Conservation (phyloP, 2,797 vertebrate species). For the Euthynnus affinis region DNA sequence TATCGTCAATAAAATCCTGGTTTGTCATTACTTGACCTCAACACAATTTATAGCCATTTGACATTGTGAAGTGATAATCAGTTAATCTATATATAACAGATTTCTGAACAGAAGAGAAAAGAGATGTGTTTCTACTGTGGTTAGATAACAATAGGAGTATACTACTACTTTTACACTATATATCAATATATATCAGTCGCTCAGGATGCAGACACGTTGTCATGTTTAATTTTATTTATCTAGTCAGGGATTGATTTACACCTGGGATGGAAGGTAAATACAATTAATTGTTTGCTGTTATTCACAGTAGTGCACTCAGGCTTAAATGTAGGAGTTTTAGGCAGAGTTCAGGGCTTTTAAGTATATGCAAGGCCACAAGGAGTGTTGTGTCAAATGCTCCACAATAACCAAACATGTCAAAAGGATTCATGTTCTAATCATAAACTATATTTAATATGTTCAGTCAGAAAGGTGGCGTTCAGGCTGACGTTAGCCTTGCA, state of each 20-base stretch:
- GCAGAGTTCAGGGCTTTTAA: background rate
- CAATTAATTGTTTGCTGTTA: conserved; percentile 2
- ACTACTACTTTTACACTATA: too few species aligned
- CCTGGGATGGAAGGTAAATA: conserved; percentile 16
- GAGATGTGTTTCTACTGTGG: background rate
- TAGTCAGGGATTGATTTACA: background rate
- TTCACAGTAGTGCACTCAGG: background rate
- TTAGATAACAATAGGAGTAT: background rate
- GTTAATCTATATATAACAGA: background rate
- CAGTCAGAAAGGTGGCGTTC: too few species aligned
- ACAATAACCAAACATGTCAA: background rate
- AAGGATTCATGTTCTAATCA: background rate
- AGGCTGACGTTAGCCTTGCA: too few species aligned
- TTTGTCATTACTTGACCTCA: conserved; percentile 23
- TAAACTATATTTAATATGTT: background rate
- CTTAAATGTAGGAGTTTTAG: background rate
- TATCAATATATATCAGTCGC: too few species aligned
- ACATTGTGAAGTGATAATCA: conserved; percentile 2
- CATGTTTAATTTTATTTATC: conserved; percentile 1
- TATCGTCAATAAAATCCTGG: background rate
- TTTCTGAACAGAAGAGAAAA: background rate
- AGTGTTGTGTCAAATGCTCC: background rate
- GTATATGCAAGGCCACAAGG: background rate
- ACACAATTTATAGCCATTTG: background rate
- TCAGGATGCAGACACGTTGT: background rate